Evolutionary conservation across 2,797 vertebrate species (phyloP).

Genomic region (Delichon dasypus): DNA sequence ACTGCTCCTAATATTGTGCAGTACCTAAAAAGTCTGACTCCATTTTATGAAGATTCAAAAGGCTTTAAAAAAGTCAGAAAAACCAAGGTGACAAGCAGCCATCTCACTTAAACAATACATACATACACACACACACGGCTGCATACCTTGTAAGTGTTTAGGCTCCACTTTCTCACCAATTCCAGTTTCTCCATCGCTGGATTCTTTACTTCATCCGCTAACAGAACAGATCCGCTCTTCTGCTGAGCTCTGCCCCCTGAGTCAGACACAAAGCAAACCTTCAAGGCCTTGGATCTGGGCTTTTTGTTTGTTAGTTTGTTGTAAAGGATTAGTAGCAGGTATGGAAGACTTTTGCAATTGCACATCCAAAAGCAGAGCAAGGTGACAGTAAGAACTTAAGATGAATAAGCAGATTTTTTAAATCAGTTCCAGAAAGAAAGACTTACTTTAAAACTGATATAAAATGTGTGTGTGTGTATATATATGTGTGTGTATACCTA

Average conservation of each 20-base stretch:
- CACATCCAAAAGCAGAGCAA: background rate
- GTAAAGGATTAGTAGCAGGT: background rate
- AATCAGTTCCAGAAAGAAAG: background rate
- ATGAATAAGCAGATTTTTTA: background rate
- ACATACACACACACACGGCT: background rate
- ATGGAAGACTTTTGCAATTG: background rate
- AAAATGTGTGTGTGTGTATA: background rate
- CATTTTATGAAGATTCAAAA: too few relatives aligned
- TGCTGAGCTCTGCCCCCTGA: conserved; percentile 62
- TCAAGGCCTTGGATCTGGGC: background rate
- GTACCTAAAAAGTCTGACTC: too few relatives aligned
- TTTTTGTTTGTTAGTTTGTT: background rate
- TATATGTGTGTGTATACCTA: too few relatives aligned
- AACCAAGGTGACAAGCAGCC: too few relatives aligned
- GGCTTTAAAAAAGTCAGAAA: too few relatives aligned
- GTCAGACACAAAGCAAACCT: conserved; percentile 18
- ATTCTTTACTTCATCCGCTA: conserved; percentile 93
- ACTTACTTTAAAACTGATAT: background rate
- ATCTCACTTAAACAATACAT: background rate
- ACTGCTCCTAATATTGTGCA: too few relatives aligned
- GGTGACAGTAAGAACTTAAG: background rate
- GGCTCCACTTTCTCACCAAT: conserved; percentile 96
- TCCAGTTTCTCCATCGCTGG: conserved; percentile 98
- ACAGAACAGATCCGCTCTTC: conserved; percentile 86
- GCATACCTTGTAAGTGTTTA: conserved; percentile 98